Evolutionary conservation across 2,113 vertebrate genomes (phyloP), one percentile per base, ranked within the genome.

Genomic region (Solea senegalensis): DNA sequence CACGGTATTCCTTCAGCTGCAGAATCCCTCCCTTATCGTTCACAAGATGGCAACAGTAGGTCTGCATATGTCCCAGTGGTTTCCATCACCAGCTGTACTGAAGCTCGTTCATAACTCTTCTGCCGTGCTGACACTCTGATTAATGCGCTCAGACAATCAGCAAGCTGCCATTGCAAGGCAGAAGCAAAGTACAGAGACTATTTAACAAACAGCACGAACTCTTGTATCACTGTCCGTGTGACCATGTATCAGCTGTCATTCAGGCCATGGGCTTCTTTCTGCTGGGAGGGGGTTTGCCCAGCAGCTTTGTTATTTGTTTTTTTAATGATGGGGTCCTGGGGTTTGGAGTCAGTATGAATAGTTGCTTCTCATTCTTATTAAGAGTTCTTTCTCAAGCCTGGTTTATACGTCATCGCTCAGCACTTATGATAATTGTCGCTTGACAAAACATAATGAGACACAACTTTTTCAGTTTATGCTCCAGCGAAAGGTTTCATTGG

Each of bases 31-130:
- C 69, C 52, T n/a, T 13, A 5, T 10, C 7, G 3, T 75, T 75
- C 70, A 74, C 81, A 79, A 59, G 55, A 73, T 40, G 54, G 51
- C 45, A 76, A 59, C 78, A 69, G 78, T 72, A 55, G 58, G 59
- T 59, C n/a, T 57, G 55, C 44, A 40, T 65, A 48, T 64, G 62
- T 82, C 76, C 66, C 76, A 72, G 76, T 12, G 39, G 75, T 56
- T 72, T 73, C 58, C 54, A 52, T 69, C 69, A 79, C 61, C 61
- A 60, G 41, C 71, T 28, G 50, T n/a, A 53, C 41, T 49, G 72
- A 52, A 73, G 63, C 70, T 82, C 78, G 59, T 87, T 82, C 72
- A 80, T 77, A 87, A 81, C 65, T 74, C 69, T 44, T 75, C 53
- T 61, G 66, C 80, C 34, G 45, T 56, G 53, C 57, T 80, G 83